These are phyloP conservation scores for Galaxias olidus DNA, from an alignment of 2,797 vertebrate species.

Conservation along the genomic window DNA sequence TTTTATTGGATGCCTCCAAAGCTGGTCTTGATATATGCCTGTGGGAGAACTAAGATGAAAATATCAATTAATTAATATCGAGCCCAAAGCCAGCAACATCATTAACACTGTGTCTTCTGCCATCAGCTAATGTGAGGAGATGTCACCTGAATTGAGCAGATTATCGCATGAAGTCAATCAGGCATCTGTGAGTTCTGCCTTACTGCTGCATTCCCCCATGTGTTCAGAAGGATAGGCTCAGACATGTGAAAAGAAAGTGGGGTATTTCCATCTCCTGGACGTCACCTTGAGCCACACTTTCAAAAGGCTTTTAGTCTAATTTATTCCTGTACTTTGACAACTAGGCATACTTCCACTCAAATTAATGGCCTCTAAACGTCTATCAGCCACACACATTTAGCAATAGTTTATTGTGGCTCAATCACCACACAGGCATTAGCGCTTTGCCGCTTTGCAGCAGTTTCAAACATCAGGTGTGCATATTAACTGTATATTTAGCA, in stretches of 20 bases:
- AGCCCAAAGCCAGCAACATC: constrained; percentile 3
- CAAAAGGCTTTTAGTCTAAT: constrained; percentile 75
- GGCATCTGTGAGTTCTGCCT: background rate
- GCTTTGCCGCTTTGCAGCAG: constrained; percentile 64
- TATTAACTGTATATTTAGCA: background rate
- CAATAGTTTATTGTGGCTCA: constrained; percentile 53
- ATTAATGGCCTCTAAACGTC: constrained; percentile 69
- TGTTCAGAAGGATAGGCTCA: constrained; percentile 13
- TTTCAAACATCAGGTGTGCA: constrained; percentile 52
- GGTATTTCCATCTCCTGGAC: constrained; percentile 44
- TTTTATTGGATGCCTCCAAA: too few relatives aligned
- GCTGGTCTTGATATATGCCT: too few relatives aligned
- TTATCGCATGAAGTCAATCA: constrained; percentile 9
- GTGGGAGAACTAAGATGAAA: too few relatives aligned
- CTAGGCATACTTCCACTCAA: constrained; percentile 57
- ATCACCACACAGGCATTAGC: constrained; percentile 52
- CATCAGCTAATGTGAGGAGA: constrained; percentile 26
- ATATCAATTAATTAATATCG: too few relatives aligned
- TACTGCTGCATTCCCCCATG: background rate
- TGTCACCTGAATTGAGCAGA: constrained; percentile 21
- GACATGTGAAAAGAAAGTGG: constrained; percentile 40
- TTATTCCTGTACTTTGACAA: constrained; percentile 60
- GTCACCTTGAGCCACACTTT: constrained; percentile 58
- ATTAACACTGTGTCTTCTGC: constrained; percentile 17
- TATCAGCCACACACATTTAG: constrained; percentile 69